Base-by-base conservation (phyloP, 2,797 vertebrate species). In the Atherinosoma microstoma region DNA sequence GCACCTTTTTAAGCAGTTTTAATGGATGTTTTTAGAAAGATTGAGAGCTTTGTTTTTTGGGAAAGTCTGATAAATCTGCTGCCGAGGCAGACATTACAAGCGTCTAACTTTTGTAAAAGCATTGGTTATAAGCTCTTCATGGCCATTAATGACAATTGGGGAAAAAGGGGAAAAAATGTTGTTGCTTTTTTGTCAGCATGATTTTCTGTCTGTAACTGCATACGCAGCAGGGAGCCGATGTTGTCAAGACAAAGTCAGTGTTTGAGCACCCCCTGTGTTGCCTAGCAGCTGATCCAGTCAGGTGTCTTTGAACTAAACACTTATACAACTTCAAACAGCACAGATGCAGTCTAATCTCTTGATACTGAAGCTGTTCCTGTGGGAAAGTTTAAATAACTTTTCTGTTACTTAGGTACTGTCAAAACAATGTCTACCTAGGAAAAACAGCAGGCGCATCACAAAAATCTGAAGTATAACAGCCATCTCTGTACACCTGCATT, bases 21-120 rank as follows among this genome's bases (percentile, higher is more conserved):
- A 79, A 88, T 88, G 60, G 79, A 59, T 88, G 18, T 88, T 88
- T 84, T 76, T 65, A 79, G 77, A 84, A 88, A 77, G 29, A 70
- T 32, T 0, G 9, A 8, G 42, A 56, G 64, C 66, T 49, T 73
- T 10, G 22, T 36, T 75, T 89, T 83, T 77, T 61, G 40, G 73
- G 78, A 82, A 90, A 84, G 54, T 68, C 69, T 8, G 35, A 34
- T 22, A 75, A 82, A 83, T 30, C 68, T 67, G 30, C 45, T 66
- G 29, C 22, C 18, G 58, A 78, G 7, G 70, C 5, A 12, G 30
- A 72, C 27, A 15, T 65, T 83, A 84, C 73, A 62, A 67, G 75
- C 30, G 7, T 75, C 65, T 60, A 65, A 74, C 49, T 78, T 61
- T 35, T 22, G 64, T 34, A 58, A 84, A 78, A 68, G 42, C 61